phyloP scores from a whole-genome alignment of 2,113 vertebrate genomes.

The Anolis sagrei region DNA sequence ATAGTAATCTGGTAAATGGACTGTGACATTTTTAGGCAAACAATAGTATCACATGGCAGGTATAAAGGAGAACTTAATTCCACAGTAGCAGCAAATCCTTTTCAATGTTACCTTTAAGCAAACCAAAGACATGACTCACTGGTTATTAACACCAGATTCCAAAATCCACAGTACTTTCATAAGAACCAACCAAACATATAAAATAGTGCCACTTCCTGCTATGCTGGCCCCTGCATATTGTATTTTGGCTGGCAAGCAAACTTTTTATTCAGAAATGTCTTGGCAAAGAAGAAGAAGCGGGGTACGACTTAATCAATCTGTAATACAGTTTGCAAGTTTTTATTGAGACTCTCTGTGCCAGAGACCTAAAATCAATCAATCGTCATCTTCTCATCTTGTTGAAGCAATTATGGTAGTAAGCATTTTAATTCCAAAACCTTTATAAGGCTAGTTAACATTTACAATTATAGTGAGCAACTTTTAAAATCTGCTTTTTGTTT shows the following conservation, averaged over 20 bases:
- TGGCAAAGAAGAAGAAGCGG: too few species aligned
- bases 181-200: neutral
- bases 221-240: too few species aligned
- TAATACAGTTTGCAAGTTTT: neutral
- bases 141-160: neutral
- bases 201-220: too few species aligned
- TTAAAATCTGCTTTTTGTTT: neutral
- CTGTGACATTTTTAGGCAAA: constrained; percentile 7
- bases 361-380: neutral
- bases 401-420: too few species aligned
- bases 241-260: too few species aligned
- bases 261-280: too few species aligned
- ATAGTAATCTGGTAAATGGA: neutral
- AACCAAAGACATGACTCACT: neutral
- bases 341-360: neutral
- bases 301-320: too few species aligned
- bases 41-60: constrained; percentile 6
- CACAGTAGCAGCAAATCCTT: neutral
- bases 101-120: neutral
- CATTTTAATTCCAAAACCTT: too few species aligned
- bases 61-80: constrained; percentile 7
- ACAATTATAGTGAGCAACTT: too few species aligned
- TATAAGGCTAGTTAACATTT: too few species aligned
- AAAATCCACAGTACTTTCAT: neutral
- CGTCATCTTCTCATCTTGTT: too few species aligned